Base-by-base conservation (phyloP, 2,888 invertebrate species). In the Folsomia candida region DNA sequence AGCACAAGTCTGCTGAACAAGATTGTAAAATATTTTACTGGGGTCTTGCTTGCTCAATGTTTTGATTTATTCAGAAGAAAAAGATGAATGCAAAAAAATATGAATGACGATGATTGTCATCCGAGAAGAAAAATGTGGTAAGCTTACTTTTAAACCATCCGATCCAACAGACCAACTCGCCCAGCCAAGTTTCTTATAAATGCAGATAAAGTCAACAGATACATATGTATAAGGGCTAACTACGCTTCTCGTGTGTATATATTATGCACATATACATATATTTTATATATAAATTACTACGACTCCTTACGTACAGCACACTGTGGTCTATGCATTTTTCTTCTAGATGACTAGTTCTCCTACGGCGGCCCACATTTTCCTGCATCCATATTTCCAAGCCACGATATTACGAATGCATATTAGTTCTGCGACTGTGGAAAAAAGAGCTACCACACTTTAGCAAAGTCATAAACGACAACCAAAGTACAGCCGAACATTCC, bases 51-150 rank as follows among this genome's bases (percentile, higher is more conserved):
- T 54, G 20, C 54, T 54, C 22, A 54, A 20, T 54, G 54, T 54
- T n/a, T n/a, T 54, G 54, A 54, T 54, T 54, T 54, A 54, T 54
- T 20, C 6, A 22, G 54, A 54, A 6, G 47, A 25, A 47, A 64
- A 64, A 51, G 63, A 54, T 54, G 54, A 24, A 37, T 47, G 63
- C 25, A 66, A 70, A 69, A n/a, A 70, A 70, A 70, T 66, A 70
- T 70, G 70, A 70, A 70, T 70, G 70, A 70, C 70, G 65, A 66
- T 70, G 69, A 70, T 70, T 70, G 70, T 70, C 70, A 65, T 66
- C 65, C 54, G n/a, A 6, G 22, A 51, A 65, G 57, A 65, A 54
- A 65, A 64, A 64, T 64, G 63, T 65, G 51, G 65, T 65, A 54
- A 65, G 54, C 65, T 54, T 65, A n/a, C 27, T 54, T 51, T 28